Evolutionary conservation across 2,797 vertebrate species (phyloP), one percentile per base, ranked within the genome.

Genomic region (Pitangus sulphuratus): DNA sequence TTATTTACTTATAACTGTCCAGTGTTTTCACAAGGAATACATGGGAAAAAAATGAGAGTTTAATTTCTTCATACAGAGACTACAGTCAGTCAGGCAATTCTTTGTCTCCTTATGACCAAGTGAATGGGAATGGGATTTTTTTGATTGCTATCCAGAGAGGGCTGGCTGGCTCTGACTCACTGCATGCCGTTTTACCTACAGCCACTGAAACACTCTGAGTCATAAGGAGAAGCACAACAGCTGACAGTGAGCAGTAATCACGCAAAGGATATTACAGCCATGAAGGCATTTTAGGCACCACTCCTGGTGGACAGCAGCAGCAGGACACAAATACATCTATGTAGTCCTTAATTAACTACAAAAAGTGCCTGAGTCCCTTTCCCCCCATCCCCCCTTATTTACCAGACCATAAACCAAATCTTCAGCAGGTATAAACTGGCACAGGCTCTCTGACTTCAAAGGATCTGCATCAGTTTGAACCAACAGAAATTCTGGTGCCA

Each of bases 401-500:
- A 94, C 72, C 91, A 95, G 93, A 72, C 87, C 89, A 91, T 95
- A 94, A 96, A 96, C 93, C 89, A 96, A 91, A 84, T 84, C 93
- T 93, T 93, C 95, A 87, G 82, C 93, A 87, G 94, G 92, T 94
- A 94, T 97, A 94, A 95, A 92, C 91, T 93, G 95, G 91, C 70
- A 87, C 85, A 95, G 91, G 56, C 89, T 72, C 70, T 87, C 69
- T 61, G 80, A 96, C 93, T 97, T 97, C 95, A 97, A 96, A 96
- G 94, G 77, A 89, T 37, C 80, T 95, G 60, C 25, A 28, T 77
- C 42, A 14, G 56, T 93, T 94, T 96, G 87, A 95, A 95, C 85
- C 91, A 88, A 44, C 65, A 86, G 90, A 91, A 80, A 90, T 84
- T 88, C 92, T 95, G 83, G 50, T 4, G 12, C 91, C 91, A 93